Conservation (phyloP, 2,113 vertebrate genomes). For the Lathamus discolor region DNA sequence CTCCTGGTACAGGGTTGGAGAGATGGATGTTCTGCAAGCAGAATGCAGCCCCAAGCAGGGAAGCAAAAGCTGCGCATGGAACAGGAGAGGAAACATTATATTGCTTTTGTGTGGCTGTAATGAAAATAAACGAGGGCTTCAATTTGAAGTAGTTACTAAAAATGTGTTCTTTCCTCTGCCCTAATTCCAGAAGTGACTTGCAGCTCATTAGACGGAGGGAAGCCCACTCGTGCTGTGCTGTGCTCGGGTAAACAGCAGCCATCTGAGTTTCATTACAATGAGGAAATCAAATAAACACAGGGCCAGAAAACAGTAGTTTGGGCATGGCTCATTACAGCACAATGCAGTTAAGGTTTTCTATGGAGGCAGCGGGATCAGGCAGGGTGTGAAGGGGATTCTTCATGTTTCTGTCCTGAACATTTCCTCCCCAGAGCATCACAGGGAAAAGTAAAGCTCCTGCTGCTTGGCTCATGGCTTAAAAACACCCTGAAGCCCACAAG, state of each 20-base stretch:
- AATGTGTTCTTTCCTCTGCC: slow-evolving; percentile 81
- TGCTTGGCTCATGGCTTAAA: neutral
- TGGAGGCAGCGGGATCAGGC: neutral
- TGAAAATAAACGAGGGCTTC: slow-evolving; percentile 79
- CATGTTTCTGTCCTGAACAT: neutral
- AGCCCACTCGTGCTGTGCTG: slow-evolving; percentile 64
- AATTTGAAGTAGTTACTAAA: slow-evolving; percentile 78
- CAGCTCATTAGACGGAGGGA: slow-evolving; percentile 75
- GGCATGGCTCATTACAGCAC: slow-evolving; percentile 84
- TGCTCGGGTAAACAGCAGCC: slow-evolving; percentile 82
- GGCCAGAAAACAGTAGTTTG: slow-evolving; percentile 83
- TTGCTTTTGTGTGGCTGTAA: slow-evolving; percentile 74
- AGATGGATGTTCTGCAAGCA: neutral
- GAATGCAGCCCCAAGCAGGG: neutral
- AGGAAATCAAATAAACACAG: slow-evolving; percentile 88
- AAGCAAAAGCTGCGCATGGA: neutral
- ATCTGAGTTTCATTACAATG: slow-evolving; percentile 92
- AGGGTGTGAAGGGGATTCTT: neutral
- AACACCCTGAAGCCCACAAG: neutral
- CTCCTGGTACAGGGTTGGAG: neutral
- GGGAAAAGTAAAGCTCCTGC: neutral
- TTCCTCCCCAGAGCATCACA: neutral
- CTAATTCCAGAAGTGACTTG: slow-evolving; percentile 73
- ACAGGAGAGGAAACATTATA: slow-evolving; percentile 61
- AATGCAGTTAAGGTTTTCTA: slow-evolving; percentile 73